These are phyloP conservation scores for Shinisaurus crocodilurus DNA, from an alignment of 2,113 vertebrate species.

Conservation along the genomic window DNA sequence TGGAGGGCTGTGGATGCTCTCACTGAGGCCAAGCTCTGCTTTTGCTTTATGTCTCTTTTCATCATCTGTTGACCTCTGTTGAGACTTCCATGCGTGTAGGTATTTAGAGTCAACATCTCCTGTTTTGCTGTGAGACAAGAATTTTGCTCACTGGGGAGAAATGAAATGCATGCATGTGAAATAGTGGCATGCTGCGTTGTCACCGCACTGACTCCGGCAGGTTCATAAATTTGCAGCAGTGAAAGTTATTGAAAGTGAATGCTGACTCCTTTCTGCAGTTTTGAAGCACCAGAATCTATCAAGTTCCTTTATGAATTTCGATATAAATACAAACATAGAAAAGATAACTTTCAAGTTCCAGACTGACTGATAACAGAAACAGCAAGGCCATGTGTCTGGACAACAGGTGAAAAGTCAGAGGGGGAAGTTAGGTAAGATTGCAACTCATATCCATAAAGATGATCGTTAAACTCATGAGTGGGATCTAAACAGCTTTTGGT, in stretches of 20 bases:
- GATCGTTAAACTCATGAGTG: too few species aligned
- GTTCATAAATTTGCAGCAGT: not conserved
- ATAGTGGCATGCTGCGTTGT: not conserved
- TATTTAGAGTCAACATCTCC: not conserved
- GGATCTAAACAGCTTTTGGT: not conserved
- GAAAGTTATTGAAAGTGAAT: not conserved
- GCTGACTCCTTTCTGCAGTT: not conserved
- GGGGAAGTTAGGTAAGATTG: not conserved
- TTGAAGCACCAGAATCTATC: not conserved
- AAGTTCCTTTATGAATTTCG: not conserved
- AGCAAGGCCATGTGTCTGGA: too few species aligned
- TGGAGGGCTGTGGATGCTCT: not conserved
- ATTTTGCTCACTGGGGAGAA: not conserved
- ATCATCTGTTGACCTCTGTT: not conserved
- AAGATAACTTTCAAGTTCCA: not conserved
- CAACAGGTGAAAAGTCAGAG: not conserved
- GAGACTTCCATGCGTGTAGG: not conserved
- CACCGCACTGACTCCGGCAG: not conserved
- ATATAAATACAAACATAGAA: not conserved
- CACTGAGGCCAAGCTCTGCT: too few species aligned
- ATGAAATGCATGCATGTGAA: not conserved
- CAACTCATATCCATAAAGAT: too few species aligned
- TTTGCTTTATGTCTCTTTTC: not conserved
- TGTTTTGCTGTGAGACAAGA: not conserved
- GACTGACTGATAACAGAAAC: not conserved